A percentile compares a stretch with the other conserved stretches of the same genome.
Conservation (phyloP, 2,113 vertebrate species). For the Erythrolamprus reginae region DNA sequence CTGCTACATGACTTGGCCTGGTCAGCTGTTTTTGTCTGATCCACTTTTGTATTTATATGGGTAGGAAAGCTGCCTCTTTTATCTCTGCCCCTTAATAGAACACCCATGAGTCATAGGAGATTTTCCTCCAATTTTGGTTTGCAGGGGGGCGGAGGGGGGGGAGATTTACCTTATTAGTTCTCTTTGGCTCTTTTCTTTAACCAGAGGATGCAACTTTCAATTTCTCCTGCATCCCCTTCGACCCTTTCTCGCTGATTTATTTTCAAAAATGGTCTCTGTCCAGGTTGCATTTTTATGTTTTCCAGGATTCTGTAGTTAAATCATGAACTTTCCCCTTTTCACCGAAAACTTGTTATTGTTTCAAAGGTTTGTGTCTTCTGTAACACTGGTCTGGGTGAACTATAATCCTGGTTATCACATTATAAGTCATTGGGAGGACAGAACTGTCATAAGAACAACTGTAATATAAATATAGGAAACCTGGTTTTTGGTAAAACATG, state of each 20-base stretch:
- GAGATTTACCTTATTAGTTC: constrained; percentile 31
- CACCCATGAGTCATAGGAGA: constrained; percentile 27
- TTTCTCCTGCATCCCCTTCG: constrained; percentile 36
- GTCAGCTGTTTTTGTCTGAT: constrained; percentile 26
- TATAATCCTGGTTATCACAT: neutral
- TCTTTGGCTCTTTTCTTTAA: constrained; percentile 66
- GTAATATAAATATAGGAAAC: neutral
- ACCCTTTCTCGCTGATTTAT: constrained; percentile 41
- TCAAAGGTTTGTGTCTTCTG: neutral
- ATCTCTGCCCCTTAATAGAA: constrained; percentile 46
- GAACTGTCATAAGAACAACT: neutral
- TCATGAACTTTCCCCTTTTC: neutral
- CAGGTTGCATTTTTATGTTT: constrained; percentile 40
- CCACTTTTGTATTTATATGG: constrained; percentile 29
- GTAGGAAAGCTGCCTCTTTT: constrained; percentile 30
- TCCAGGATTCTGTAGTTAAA: constrained; percentile 6
- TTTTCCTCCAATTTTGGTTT: constrained; percentile 39
- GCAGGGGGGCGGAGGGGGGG: constrained; percentile 8
- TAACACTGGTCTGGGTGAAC: neutral
- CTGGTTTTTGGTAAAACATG: neutral
- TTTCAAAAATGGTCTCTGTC: constrained; percentile 58
- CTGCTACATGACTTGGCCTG: constrained; percentile 8
- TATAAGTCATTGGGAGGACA: neutral
- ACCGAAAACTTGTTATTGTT: neutral
- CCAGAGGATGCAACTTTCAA: constrained; percentile 48